Conservation (phyloP, 2,113 vertebrate genomes). For the Fulica atra region DNA sequence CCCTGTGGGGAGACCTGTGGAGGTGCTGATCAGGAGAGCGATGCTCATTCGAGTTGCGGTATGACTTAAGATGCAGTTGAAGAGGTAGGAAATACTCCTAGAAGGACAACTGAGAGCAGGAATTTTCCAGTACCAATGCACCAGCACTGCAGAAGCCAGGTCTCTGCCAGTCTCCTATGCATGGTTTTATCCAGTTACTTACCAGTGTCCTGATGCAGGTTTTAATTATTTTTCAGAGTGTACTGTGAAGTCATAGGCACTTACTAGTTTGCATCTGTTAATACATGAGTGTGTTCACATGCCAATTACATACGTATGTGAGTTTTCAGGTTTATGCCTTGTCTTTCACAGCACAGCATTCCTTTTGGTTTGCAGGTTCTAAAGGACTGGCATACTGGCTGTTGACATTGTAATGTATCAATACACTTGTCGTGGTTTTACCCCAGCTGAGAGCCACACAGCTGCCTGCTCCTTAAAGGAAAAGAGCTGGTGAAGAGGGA, state of each 20-base stretch:
- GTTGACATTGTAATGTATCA: not conserved
- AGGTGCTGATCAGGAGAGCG: not conserved
- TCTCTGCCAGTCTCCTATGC: not conserved
- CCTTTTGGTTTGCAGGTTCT: not conserved
- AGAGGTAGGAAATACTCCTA: not conserved
- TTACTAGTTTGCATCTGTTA: not conserved
- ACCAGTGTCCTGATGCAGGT: not conserved
- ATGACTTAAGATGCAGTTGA: not conserved
- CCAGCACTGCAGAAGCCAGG: not conserved
- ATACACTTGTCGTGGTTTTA: no score
- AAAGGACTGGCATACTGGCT: not conserved
- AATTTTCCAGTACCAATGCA: not conserved
- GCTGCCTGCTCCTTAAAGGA: no score
- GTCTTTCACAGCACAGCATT: not conserved
- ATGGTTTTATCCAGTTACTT: not conserved
- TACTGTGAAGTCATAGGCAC: not conserved
- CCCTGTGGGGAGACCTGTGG: not conserved
- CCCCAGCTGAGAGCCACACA: no score
- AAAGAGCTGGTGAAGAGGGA: no score
- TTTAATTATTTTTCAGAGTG: not conserved
- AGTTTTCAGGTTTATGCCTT: not conserved
- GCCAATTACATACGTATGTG: not conserved
- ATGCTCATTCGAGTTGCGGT: not conserved
- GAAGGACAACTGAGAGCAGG: not conserved
- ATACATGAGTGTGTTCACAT: not conserved